Conservation (phyloP, 2,888 invertebrate species). For the Dicyrtomina minuta region DNA sequence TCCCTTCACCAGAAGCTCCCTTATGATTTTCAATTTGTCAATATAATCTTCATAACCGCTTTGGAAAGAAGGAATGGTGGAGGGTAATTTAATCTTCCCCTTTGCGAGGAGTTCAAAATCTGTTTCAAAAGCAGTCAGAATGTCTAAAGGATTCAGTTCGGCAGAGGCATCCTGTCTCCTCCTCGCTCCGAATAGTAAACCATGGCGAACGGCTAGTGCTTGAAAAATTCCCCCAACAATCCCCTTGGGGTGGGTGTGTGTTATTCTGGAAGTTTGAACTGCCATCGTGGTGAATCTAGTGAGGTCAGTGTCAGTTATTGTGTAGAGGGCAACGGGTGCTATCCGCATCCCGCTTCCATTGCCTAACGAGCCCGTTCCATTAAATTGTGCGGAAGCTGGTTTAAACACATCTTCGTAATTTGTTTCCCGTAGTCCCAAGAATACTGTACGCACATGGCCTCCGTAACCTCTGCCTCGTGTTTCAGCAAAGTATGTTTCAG, state of each 20-base stretch:
- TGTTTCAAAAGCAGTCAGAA: background rate
- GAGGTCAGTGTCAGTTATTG: too few relatives aligned
- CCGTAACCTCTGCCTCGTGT: background rate
- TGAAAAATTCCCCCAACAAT: slow-evolving; percentile 53
- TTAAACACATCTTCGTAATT: background rate
- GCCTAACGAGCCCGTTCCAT: slow-evolving; percentile 70
- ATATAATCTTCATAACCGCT: background rate
- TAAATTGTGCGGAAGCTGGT: slow-evolving; percentile 61
- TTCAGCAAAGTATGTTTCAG: background rate
- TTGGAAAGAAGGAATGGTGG: background rate
- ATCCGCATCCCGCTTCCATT: slow-evolving; percentile 73
- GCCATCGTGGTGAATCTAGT: background rate
- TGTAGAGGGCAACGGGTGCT: slow-evolving; percentile 67
- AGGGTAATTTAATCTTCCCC: background rate
- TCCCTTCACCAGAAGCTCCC: background rate
- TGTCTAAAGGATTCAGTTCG: background rate
- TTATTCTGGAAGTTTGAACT: slow-evolving; percentile 61
- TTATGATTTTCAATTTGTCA: background rate
- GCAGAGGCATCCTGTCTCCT: slow-evolving; percentile 10
- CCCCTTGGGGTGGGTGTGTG: slow-evolving; percentile 62
- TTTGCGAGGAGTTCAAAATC: background rate
- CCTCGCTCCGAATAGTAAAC: slow-evolving; percentile 43
- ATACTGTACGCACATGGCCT: slow-evolving; percentile 56
- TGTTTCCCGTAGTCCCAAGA: slow-evolving; percentile 61
- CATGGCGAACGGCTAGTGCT: slow-evolving; percentile 55